Conservation (phyloP, 2,113 vertebrate genomes). For the Mesembrinibis cayennensis region DNA sequence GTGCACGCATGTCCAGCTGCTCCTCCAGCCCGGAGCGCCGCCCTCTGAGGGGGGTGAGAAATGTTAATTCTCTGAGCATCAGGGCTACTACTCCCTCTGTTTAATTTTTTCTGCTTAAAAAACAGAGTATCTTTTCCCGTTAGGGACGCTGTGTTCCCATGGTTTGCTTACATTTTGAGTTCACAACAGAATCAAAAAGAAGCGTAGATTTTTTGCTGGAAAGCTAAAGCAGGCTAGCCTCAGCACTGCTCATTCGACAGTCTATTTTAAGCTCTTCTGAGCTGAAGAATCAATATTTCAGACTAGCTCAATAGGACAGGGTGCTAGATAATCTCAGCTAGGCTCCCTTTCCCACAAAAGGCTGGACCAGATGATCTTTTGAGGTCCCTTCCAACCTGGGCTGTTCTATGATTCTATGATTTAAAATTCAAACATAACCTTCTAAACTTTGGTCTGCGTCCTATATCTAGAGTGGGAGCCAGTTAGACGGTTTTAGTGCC, state of each 20-base stretch:
- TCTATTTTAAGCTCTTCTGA: constrained; percentile 1
- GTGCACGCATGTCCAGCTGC: background rate
- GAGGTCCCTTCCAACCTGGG: too few species aligned
- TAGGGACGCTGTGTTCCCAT: background rate
- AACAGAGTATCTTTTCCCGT: background rate
- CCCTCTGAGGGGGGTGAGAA: background rate
- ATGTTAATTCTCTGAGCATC: background rate
- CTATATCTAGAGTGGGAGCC: background rate
- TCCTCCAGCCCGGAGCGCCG: rapidly evolving
- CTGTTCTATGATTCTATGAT: background rate
- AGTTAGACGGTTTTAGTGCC: background rate
- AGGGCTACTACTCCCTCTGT: background rate
- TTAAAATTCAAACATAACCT: constrained; percentile 21
- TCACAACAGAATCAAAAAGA: background rate
- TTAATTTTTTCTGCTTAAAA: background rate
- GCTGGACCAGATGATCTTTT: too few species aligned
- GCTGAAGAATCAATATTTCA: constrained; percentile 9
- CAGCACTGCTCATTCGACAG: background rate
- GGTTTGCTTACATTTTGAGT: background rate
- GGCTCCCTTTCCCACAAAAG: too few species aligned
- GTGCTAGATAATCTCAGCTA: too few species aligned
- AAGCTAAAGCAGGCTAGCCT: background rate
- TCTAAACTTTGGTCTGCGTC: background rate
- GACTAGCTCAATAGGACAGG: background rate
- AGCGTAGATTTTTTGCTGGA: background rate